Evolutionary conservation across 2,888 invertebrate species (phyloP).

Genomic region (Leucoma salicis): DNA sequence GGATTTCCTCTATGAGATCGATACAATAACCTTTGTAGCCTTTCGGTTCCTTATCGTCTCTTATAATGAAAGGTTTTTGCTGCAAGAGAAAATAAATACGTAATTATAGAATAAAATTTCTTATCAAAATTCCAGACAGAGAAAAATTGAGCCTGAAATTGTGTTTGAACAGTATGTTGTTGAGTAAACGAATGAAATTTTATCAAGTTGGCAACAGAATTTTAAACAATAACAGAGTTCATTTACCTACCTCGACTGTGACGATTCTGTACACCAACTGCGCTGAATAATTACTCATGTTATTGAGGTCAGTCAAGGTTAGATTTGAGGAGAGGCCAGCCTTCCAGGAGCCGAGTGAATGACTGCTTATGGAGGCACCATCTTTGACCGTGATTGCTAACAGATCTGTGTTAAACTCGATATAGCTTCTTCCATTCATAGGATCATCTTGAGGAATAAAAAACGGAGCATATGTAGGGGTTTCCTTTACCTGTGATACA

Average conservation of each 20-base stretch:
- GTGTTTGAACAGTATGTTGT: constrained; percentile 62
- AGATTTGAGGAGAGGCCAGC: constrained; percentile 87
- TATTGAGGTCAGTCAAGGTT: constrained; percentile 83
- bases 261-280: constrained; percentile 93
- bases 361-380: constrained; percentile 87
- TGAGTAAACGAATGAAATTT: constrained; percentile 53
- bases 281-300: constrained; percentile 89
- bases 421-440: constrained; percentile 87
- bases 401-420: constrained; percentile 88
- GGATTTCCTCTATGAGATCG: constrained; percentile 94
- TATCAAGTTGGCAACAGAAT: constrained; percentile 55
- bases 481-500: constrained; percentile 78
- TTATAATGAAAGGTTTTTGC: constrained; percentile 93
- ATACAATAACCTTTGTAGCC: constrained; percentile 95
- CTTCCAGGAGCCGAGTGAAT: constrained; percentile 88
- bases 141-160: constrained; percentile 35
- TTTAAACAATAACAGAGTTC: constrained; percentile 58
- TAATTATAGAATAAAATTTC: constrained; percentile 15
- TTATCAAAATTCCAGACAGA: constrained; percentile 41
- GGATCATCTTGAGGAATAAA: constrained; percentile 82
- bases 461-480: constrained; percentile 87
- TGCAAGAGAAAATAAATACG: constrained; percentile 52
- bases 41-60: constrained; percentile 84
- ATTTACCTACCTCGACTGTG: constrained; percentile 88
- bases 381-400: constrained; percentile 87